These are phyloP conservation scores for Machimus atricapillus DNA, from an alignment of 2,888 invertebrate genomes.

Conservation along the genomic window DNA sequence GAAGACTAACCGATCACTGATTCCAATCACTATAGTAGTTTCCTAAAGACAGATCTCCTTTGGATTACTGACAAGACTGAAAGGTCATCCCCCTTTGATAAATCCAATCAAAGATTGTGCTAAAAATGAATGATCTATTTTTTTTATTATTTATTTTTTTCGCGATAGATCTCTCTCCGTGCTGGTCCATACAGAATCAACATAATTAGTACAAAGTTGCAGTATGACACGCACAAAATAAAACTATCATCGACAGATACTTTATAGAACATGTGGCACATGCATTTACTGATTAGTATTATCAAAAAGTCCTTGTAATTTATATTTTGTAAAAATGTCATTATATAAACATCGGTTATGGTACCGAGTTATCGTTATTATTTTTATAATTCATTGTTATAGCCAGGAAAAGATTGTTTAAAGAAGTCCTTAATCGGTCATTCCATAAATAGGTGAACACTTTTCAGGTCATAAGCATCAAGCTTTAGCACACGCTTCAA, in stretches of 20 bases:
- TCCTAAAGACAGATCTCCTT: neutral
- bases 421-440: neutral
- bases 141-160: neutral
- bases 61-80: constrained; percentile 3
- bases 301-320: neutral
- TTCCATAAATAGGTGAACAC: neutral
- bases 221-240: neutral
- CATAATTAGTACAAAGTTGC: constrained; percentile 9
- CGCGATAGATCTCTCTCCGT: neutral
- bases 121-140: neutral
- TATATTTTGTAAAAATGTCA: neutral
- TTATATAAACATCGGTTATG: neutral
- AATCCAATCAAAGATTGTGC: neutral
- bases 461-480: neutral
- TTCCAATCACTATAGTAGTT: neutral
- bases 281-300: neutral
- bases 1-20: neutral
- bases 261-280: neutral
- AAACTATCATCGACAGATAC: neutral
- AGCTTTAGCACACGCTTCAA: neutral
- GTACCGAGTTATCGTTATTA: neutral
- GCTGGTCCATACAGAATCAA: neutral
- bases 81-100: constrained; percentile 19
- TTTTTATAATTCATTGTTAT: neutral
- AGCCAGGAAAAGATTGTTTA: neutral